phyloP scores from a whole-genome alignment of 1,140 invertebrate species.

The Sweltsa coloradensis region DNA sequence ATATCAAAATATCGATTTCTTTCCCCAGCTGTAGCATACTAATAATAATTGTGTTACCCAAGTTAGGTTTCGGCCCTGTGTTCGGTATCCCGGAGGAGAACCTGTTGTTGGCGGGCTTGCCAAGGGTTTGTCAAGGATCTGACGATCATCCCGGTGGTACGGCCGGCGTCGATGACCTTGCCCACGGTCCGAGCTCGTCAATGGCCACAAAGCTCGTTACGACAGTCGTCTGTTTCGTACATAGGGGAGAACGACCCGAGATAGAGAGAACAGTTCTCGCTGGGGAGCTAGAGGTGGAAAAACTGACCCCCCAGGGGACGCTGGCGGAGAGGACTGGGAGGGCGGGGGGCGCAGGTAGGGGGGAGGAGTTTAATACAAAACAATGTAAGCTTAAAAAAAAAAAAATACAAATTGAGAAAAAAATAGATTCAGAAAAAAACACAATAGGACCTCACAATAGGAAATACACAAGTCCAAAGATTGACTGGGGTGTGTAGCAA shows the following conservation, averaged over 20 bases:
- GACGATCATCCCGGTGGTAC: conserved; percentile 95
- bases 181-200: conserved; percentile 80
- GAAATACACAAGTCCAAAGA: too few species aligned
- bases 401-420: too few species aligned
- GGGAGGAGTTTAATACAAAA: too few species aligned
- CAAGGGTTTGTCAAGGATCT: conserved; percentile 61
- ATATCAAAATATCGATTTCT: too few species aligned
- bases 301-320: conserved; percentile 91
- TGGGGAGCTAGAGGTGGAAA: conserved; percentile 91
- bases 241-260: conserved; percentile 97
- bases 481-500: too few species aligned
- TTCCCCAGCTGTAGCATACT: too few species aligned
- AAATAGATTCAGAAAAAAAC: too few species aligned
- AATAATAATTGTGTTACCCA: too few species aligned
- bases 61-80: conserved; percentile 89
- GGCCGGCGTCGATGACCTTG: conserved; percentile 89
- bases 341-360: conserved; percentile 94
- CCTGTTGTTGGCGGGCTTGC: conserved; percentile 67
- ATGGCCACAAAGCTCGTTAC: conserved; percentile 75
- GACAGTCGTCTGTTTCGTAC: conserved; percentile 91
- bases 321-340: conserved; percentile 86
- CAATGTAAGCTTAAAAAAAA: too few species aligned
- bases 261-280: conserved; percentile 88
- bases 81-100: conserved; percentile 99
- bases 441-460: too few species aligned